phyloP scores from a whole-genome alignment of 2,888 invertebrate species.

The Andricus curvator region DNA sequence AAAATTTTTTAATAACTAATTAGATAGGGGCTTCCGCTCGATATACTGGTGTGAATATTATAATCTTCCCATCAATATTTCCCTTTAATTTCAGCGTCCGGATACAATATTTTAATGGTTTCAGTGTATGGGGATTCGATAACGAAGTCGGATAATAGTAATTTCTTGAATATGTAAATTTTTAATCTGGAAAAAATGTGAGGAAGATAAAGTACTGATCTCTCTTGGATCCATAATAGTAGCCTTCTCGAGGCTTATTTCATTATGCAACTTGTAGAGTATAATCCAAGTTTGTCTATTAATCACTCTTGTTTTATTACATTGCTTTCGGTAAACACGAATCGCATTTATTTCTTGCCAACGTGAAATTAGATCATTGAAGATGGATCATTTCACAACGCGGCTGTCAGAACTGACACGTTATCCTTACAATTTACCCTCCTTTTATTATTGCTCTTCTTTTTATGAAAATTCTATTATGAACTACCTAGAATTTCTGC shows the following conservation, averaged over 20 bases:
- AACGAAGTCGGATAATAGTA: background rate
- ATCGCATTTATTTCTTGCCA: background rate
- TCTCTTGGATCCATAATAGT: too few relatives aligned
- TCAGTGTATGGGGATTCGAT: background rate
- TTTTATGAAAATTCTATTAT: conserved; percentile 37
- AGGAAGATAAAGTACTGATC: too few relatives aligned
- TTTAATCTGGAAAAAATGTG: too few relatives aligned
- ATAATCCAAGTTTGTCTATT: too few relatives aligned
- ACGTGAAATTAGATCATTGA: conserved; percentile 24
- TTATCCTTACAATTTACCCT: background rate
- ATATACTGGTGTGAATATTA: background rate
- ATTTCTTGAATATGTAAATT: background rate
- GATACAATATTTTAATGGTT: background rate
- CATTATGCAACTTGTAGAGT: too few relatives aligned
- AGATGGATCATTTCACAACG: conserved; percentile 21
- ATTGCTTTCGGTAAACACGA: background rate
- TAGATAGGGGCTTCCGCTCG: background rate
- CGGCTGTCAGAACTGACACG: conserved; percentile 9
- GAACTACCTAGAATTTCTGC: background rate
- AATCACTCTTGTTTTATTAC: background rate
- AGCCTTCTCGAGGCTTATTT: too few relatives aligned
- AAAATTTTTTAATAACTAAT: too few relatives aligned
- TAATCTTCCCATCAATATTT: conserved; percentile 1
- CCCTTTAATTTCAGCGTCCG: background rate
- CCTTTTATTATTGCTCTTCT: conserved; percentile 14